Percentiles rank a stretch among this genome's conserved stretches.
Evolutionary conservation across 2,888 invertebrate genomes (phyloP).

Genomic region (Aleiodes testaceus): DNA sequence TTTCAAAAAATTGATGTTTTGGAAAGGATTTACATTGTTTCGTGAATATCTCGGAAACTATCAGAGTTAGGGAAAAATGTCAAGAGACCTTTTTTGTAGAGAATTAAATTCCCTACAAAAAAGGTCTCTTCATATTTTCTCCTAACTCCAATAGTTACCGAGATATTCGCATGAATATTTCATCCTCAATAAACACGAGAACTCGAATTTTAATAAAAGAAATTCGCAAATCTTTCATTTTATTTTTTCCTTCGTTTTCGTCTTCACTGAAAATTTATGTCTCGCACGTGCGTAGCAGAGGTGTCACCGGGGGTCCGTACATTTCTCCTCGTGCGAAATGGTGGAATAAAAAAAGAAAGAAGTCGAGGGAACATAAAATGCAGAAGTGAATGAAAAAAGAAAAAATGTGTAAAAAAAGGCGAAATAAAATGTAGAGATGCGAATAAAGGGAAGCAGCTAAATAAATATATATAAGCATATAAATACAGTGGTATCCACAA

Average conservation of each 20-base stretch:
- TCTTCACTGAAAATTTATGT: constrained; percentile 33
- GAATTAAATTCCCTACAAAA: no score
- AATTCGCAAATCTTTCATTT: constrained; percentile 8
- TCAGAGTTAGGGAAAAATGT: no score
- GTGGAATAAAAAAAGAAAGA: constrained; percentile 36
- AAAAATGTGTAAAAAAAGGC: neutral
- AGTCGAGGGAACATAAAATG: constrained; percentile 58
- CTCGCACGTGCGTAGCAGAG: constrained; percentile 39
- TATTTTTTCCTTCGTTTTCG: constrained; percentile 3
- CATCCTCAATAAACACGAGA: no score
- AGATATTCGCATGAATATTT: no score
- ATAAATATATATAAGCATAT: constrained; percentile 1
- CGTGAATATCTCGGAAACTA: no score
- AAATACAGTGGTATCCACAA: constrained; percentile 23
- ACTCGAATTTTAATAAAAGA: neutral
- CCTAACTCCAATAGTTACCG: no score
- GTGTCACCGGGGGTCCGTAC: constrained; percentile 35
- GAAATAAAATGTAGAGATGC: constrained; percentile 44
- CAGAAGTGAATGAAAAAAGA: neutral
- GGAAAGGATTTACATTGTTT: no score
- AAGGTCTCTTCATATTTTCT: no score
- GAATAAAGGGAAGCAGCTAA: constrained; percentile 41
- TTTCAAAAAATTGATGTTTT: no score
- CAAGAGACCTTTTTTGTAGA: no score
- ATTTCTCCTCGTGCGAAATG: constrained; percentile 47